Base-by-base conservation (phyloP, 2,797 vertebrate genomes). In the Cyclura pinguis region DNA sequence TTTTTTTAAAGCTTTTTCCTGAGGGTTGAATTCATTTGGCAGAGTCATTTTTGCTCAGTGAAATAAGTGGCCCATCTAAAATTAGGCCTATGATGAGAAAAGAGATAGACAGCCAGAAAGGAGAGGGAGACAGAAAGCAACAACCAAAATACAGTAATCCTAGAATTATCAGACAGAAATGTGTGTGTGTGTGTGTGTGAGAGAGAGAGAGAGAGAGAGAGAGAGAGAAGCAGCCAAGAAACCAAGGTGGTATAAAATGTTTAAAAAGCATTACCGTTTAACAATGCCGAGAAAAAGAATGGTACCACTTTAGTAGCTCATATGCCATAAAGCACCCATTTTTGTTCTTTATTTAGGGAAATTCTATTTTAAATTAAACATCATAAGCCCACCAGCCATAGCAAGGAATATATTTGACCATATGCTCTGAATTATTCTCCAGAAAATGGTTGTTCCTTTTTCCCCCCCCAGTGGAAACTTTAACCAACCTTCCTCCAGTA, bases 281-380 rank as follows among this genome's bases (percentile, higher is more conserved):
- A 97, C 96, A 97, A 97, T 95, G 97, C 93, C 0, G 90, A 94
- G 94, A 96, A 97, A 96, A 92, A 91, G 93, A 96, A 96, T 57
- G 95, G 95, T 93, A 96, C 93, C 91, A 84, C 94, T 97, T 98
- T 97, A 97, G 96, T 92, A 90, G 87, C 94, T 69, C 94, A 89
- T 94, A 90, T 95, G 95, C 91, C 95, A 95, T 94, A 96, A 97
- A 97, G 94, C 94, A 81, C 96, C 95, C 94, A 69, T n/a, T 90
- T 95, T 97, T 91, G 81, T 64, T 52, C 73, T 97, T 97, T 97
- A 97, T 97, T 97, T 97, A 97, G 97, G 97, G 97, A 97, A 98
- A 87, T 97, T 96, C 96, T 97, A 97, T 96, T 98, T 97, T 97
- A 97, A 97, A 97, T 97, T 97, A 97, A 97, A 96, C 96, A 97